Conservation (phyloP, 2,113 vertebrate species). For the Anhinga anhinga region DNA sequence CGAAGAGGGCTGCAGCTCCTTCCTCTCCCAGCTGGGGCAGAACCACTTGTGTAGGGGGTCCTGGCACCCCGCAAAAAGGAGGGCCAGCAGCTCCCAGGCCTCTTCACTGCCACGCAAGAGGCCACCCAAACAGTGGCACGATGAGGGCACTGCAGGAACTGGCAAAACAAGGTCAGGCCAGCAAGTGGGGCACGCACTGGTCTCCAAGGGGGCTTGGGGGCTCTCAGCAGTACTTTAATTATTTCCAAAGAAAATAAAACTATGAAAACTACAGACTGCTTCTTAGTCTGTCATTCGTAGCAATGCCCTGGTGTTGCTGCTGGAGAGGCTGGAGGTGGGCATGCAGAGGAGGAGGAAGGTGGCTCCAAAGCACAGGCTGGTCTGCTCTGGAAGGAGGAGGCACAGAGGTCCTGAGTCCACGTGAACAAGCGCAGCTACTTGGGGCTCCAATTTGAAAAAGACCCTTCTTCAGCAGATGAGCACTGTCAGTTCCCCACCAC, state of each 20-base stretch:
- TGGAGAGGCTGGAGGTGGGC: not conserved
- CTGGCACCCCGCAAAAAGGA: accelerated
- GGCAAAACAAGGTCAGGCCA: not conserved
- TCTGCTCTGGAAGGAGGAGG: not conserved
- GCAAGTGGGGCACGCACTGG: too few relatives aligned
- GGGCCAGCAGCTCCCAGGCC: not conserved
- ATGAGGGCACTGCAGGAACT: not conserved
- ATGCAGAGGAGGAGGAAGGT: not conserved
- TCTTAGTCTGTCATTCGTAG: too few relatives aligned
- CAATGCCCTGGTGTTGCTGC: not conserved
- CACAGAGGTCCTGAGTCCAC: not conserved
- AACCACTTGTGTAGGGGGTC: not conserved
- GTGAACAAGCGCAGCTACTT: not conserved
- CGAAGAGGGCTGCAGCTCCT: too few relatives aligned
- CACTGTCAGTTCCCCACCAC: accelerated
- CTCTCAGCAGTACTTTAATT: not conserved
- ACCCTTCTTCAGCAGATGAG: not conserved
- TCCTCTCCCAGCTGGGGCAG: not conserved
- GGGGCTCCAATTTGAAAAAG: not conserved
- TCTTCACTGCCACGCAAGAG: not conserved
- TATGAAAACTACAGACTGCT: not conserved
- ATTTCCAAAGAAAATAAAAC: not conserved
- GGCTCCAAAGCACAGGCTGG: not conserved
- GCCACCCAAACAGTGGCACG: too few relatives aligned
- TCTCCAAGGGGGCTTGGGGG: not conserved